Percentiles rank a stretch among this genome's conserved stretches.
phyloP scores from a whole-genome alignment of 1,140 invertebrate species.

The Pseudomyrmex cubaensis region DNA sequence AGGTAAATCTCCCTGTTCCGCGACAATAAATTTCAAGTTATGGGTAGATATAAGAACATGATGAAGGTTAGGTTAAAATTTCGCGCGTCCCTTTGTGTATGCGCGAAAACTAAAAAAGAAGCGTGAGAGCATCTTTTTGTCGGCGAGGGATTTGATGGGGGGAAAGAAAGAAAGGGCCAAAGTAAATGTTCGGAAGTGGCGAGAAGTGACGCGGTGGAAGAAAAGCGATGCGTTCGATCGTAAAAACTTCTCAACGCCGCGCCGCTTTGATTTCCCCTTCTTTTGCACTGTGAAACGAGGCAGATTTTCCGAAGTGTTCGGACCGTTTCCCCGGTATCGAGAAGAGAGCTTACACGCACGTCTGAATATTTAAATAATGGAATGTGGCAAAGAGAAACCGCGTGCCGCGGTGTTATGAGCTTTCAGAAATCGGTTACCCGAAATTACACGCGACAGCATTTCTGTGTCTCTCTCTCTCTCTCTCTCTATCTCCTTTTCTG shows the following conservation, averaged over 20 bases:
- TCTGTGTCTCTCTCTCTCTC: too few relatives aligned
- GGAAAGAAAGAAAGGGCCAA: background rate
- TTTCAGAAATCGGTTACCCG: constrained; percentile 21
- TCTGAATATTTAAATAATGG: constrained; percentile 55
- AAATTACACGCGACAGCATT: background rate
- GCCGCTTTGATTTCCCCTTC: constrained; percentile 67
- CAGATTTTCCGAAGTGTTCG: constrained; percentile 38
- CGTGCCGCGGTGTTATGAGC: background rate
- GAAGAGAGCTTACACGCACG: constrained; percentile 8
- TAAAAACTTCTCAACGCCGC: constrained; percentile 71
- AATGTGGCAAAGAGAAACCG: constrained; percentile 23
- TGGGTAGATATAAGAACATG: constrained; percentile 27
- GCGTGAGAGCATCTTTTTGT: constrained; percentile 54
- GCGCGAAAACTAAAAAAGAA: constrained; percentile 48
- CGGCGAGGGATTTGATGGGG: constrained; percentile 50
- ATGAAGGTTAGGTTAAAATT: too few relatives aligned
- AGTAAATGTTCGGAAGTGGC: constrained; percentile 47
- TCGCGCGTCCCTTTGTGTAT: constrained; percentile 10
- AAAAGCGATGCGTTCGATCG: constrained; percentile 67
- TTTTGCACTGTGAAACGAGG: constrained; percentile 49
- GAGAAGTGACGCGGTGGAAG: constrained; percentile 59
- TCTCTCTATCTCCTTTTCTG: background rate
- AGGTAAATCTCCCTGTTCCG: constrained; percentile 46
- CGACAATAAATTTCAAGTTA: constrained; percentile 54
- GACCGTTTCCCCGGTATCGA: background rate